These are phyloP conservation scores for Trogon melanurus DNA, from an alignment of 2,113 vertebrate species.

Conservation along the genomic window DNA sequence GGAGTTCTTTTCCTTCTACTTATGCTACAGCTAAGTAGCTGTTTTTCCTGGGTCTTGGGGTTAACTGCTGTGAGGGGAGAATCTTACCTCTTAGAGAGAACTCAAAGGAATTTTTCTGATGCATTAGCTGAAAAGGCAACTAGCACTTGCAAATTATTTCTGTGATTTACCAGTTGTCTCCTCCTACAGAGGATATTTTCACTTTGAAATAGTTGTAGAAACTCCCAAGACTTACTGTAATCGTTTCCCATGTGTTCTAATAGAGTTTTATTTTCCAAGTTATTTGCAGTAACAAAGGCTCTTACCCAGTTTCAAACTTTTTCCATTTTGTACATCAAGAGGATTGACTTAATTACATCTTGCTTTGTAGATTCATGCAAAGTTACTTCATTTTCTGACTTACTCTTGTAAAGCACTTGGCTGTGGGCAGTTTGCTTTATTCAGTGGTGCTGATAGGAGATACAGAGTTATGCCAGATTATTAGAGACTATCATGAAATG, in stretches of 20 bases:
- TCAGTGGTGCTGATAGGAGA: neutral
- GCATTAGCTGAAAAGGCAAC: neutral
- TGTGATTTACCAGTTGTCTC: rapidly evolving
- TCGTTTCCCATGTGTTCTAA: rapidly evolving
- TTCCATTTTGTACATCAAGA: neutral
- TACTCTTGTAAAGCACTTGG: neutral
- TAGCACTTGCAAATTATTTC: neutral
- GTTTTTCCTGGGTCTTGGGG: neutral
- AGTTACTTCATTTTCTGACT: neutral
- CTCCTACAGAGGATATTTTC: neutral
- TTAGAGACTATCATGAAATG: neutral
- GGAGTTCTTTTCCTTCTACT: neutral
- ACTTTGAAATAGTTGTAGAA: neutral
- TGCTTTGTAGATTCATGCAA: neutral
- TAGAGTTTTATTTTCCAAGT: neutral
- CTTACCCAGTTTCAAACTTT: neutral
- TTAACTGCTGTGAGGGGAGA: neutral
- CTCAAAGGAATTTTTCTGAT: neutral
- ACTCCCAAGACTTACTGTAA: neutral
- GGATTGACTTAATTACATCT: neutral
- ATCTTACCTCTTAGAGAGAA: neutral
- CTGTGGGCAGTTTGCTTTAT: neutral
- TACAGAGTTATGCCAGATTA: neutral
- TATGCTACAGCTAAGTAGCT: neutral
- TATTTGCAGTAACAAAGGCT: neutral